Conservation (phyloP, 2,888 invertebrate genomes). For the Acrobasis repandana region DNA sequence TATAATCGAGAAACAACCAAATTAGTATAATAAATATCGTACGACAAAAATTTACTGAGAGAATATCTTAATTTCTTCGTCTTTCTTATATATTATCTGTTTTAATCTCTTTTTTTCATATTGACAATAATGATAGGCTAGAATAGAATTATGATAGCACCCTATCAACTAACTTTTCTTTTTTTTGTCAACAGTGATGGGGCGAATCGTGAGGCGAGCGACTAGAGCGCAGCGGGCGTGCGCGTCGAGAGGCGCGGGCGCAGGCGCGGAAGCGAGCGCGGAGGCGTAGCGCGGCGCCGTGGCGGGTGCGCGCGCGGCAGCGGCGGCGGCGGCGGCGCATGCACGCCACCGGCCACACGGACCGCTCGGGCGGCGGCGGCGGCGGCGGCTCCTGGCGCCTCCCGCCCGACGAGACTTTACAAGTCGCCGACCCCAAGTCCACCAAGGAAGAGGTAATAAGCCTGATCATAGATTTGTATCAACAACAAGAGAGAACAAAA, state of each 20-base stretch:
- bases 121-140: no score
- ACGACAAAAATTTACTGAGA: no score
- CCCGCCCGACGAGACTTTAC: conserved; percentile 95
- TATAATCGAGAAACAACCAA: no score
- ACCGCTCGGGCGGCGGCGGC: conserved; percentile 88
- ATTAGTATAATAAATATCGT: no score
- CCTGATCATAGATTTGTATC: no score
- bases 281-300: conserved; percentile 78
- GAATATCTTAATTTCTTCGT: no score
- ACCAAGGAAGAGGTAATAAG: conserved; percentile 85
- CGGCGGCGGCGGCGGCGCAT: conserved; percentile 85
- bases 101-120: no score
- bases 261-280: conserved; percentile 52
- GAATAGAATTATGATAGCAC: no score
- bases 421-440: conserved; percentile 92
- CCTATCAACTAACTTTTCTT: neutral
- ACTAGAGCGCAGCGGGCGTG: conserved; percentile 44
- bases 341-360: conserved; percentile 95
- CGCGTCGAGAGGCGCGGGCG: conserved; percentile 38
- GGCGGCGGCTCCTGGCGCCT: conserved; percentile 91
- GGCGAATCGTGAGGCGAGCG: conserved; percentile 44
- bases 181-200: conserved; percentile 52
- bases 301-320: conserved; percentile 85
- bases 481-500: no score
- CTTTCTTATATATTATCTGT: no score